A percentile compares a stretch with the other conserved stretches of the same genome.
These are phyloP conservation scores for Oryzaephilus surinamensis DNA, from an alignment of 1,140 invertebrate genomes.

Conservation along the genomic window DNA sequence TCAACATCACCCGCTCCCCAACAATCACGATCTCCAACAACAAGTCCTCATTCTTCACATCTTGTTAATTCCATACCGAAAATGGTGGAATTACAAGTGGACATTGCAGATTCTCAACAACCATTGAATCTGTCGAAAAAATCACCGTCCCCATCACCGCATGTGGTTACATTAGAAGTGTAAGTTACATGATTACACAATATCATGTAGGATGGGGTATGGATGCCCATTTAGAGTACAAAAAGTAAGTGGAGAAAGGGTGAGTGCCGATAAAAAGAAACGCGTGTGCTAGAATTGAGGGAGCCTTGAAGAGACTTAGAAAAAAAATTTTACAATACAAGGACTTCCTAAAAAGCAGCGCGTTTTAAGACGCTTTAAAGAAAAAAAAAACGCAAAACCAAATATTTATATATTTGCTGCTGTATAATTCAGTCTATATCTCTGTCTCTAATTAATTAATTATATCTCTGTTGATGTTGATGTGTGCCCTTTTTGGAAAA, in stretches of 20 bases:
- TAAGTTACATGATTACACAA: too few species aligned
- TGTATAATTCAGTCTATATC: constrained; percentile 18
- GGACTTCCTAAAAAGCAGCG: too few species aligned
- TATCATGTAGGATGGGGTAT: constrained; percentile 3
- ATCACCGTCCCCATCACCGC: constrained; percentile 65
- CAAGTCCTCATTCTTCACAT: constrained; percentile 35
- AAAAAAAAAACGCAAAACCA: too few species aligned
- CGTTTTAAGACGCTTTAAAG: too few species aligned
- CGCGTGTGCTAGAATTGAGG: too few species aligned
- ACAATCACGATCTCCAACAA: constrained; percentile 36
- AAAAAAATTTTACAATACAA: too few species aligned
- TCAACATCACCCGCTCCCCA: constrained; percentile 42
- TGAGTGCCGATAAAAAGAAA: too few species aligned
- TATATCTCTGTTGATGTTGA: constrained; percentile 15
- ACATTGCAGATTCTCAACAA: constrained; percentile 68
- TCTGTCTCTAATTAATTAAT: constrained; percentile 18
- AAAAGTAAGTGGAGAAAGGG: too few species aligned
- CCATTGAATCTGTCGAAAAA: constrained; percentile 82
- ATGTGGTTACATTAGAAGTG: constrained; percentile 47
- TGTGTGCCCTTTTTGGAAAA: too few species aligned
- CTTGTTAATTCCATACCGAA: constrained; percentile 37
- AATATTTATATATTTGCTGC: constrained; percentile 48
- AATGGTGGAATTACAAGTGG: constrained; percentile 68
- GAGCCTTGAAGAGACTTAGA: too few species aligned
- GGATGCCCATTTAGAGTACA: constrained; percentile 26